phyloP scores from a whole-genome alignment of 92 coral and sea anemone genomes.

The Paragorgia papillata region DNA sequence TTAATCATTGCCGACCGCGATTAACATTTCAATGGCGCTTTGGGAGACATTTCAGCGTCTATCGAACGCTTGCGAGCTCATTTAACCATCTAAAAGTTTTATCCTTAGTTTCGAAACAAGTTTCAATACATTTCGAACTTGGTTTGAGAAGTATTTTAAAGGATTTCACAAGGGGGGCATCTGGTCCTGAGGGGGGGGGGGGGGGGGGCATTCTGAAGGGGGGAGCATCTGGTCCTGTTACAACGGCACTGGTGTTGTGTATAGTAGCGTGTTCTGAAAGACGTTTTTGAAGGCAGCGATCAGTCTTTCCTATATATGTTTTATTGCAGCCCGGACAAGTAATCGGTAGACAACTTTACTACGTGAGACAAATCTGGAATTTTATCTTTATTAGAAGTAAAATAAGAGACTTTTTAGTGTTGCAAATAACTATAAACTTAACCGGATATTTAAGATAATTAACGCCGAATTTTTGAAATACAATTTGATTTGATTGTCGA shows the following conservation, averaged over 20 bases:
- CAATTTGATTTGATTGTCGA: constrained; percentile 15
- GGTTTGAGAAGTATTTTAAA: too few species aligned
- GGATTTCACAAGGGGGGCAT: too few species aligned
- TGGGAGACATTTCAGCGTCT: too few species aligned
- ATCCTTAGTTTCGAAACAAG: too few species aligned
- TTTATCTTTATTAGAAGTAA: constrained; percentile 26
- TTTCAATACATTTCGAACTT: too few species aligned
- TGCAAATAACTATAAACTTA: constrained; percentile 8
- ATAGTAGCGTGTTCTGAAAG: neutral
- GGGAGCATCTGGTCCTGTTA: too few species aligned
- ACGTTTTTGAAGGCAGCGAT: neutral
- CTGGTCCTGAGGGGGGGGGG: too few species aligned
- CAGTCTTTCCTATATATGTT: constrained; percentile 1
- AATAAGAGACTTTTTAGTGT: constrained; percentile 39
- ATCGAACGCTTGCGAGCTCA: too few species aligned
- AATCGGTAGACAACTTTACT: constrained; percentile 13
- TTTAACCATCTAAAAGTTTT: too few species aligned
- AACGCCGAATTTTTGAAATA: constrained; percentile 10
- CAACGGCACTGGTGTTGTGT: constrained; percentile 5
- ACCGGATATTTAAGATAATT: neutral
- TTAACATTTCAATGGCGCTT: too few species aligned
- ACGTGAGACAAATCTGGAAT: constrained; percentile 15
- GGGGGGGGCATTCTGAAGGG: too few species aligned
- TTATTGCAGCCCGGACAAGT: constrained; percentile 33
- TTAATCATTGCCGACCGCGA: too few species aligned